Base-by-base conservation (phyloP, 2,888 invertebrate species). In the Microdon myrmicae region DNA sequence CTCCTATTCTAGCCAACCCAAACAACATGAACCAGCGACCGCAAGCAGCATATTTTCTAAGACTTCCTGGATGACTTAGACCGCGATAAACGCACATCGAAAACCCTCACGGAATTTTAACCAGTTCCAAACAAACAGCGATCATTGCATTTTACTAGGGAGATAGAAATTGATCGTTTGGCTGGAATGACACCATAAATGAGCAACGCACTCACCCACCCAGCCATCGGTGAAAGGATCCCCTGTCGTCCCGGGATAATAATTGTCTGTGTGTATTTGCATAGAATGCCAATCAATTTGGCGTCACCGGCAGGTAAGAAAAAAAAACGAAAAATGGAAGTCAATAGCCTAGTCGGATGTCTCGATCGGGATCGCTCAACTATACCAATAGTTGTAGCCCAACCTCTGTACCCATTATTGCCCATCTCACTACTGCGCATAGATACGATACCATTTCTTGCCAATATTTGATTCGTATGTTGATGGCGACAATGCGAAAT, bases 241-340 rank as follows among this genome's bases (percentile, higher is more conserved):
- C 48, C 14, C 13, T 47, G 22, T 26, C 55, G 28, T 35, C 17
- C 31, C 3, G 12, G 20, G 14, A 47, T 51, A 64, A 56, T 56
- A 41, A 64, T 64, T 64, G 56, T 56, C 56, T 55, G 12, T 39
- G 55, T 38, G 51, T 19, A 64, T 64, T 64, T 64, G 61, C 56
- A 64, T 64, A 56, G 56, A 56, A 64, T 64, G 61, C 28, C 51
- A 64, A 64, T 64, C 61, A 64, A 56, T 64, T 56, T 56, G 56
- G 56, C 61, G 61, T 56, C 56, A 56, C 56, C 56, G 51, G 56
- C 31, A 56, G 12, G 45, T 45, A 45, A 41, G 51, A 22, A 45
- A n/a, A 19, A 28, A 8, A 34, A 48, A 34, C 38, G 32, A 25
- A 35, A 20, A 49, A 48, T 16, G 22, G 19, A 38, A 31, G 19